A percentile compares a stretch with the other conserved stretches of the same genome.
Conservation (phyloP, 2,113 vertebrate species). For the Rhombomys opimus region DNA sequence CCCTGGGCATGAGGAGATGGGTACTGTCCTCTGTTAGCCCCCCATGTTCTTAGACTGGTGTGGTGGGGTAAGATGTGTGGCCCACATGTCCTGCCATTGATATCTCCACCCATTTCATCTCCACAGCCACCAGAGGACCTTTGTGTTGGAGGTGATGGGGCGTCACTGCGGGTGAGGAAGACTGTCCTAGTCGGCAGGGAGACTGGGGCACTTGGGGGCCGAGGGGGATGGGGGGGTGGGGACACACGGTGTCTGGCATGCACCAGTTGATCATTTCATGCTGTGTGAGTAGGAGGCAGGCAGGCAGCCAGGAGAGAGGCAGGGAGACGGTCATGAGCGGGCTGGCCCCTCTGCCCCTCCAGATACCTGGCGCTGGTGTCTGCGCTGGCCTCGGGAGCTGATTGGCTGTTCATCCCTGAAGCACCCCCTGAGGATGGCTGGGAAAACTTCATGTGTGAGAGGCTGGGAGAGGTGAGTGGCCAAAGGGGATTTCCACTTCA, state of each 20-base stretch:
- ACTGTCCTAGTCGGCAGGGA: accelerated
- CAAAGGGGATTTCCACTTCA: accelerated
- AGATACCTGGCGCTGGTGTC: conserved; percentile 95
- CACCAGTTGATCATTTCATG: accelerated
- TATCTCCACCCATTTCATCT: not conserved
- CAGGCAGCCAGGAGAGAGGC: not conserved
- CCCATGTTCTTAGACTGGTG: accelerated
- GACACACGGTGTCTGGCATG: accelerated
- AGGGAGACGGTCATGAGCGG: not conserved
- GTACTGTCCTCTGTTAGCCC: too few relatives aligned
- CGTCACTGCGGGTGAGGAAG: conserved; percentile 95
- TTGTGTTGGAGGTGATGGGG: conserved; percentile 98
- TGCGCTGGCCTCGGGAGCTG: conserved; percentile 94
- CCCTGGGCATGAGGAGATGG: not conserved
- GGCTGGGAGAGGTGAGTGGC: conserved; percentile 90
- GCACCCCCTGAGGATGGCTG: conserved; percentile 93
- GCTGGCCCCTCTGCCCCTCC: accelerated
- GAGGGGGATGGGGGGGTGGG: not conserved
- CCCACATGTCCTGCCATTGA: not conserved
- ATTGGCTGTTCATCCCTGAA: conserved; percentile 98
- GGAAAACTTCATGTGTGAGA: conserved; percentile 94
- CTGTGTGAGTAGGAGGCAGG: accelerated
- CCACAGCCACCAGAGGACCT: conserved; percentile 95
- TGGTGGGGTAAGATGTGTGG: not conserved
- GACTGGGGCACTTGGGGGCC: too few relatives aligned